These are phyloP conservation scores for Notodonta ziczac DNA, from an alignment of 2,888 invertebrate species.

Conservation along the genomic window DNA sequence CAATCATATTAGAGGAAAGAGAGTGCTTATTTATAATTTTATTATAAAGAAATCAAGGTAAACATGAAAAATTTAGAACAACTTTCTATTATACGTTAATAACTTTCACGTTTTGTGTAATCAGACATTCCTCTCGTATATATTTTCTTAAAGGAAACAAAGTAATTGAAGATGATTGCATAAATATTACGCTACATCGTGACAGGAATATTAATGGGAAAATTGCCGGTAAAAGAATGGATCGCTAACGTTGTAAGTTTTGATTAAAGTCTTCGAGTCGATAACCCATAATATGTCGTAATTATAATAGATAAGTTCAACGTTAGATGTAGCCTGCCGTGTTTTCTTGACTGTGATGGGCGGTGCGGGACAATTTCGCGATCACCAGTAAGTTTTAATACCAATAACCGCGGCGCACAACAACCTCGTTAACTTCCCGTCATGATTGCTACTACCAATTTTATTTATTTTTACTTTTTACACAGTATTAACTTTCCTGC, in stretches of 20 bases:
- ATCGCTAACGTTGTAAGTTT: background rate
- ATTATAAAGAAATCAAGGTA: slow-evolving; percentile 4
- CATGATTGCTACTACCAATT: slow-evolving; percentile 70
- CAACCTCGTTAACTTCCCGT: slow-evolving; percentile 69
- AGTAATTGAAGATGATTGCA: too few species aligned
- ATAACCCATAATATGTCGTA: slow-evolving; percentile 21
- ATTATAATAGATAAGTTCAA: slow-evolving; percentile 38
- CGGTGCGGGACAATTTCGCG: slow-evolving; percentile 43
- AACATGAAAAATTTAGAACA: slow-evolving; percentile 12
- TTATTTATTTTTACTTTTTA: slow-evolving; percentile 64
- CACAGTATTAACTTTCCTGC: slow-evolving; percentile 55
- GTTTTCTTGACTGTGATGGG: slow-evolving; percentile 27
- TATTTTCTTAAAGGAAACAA: too few species aligned
- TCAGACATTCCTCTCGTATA: too few species aligned
- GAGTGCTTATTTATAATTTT: background rate
- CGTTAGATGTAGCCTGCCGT: slow-evolving; percentile 22
- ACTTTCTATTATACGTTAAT: slow-evolving; percentile 16
- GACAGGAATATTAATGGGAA: too few species aligned
- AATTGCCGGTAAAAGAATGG: too few species aligned
- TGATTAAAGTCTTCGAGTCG: slow-evolving; percentile 6
- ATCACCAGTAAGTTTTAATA: slow-evolving; percentile 44
- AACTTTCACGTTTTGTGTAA: slow-evolving; percentile 19
- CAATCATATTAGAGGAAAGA: too few species aligned
- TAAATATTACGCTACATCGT: too few species aligned
- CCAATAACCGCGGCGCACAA: slow-evolving; percentile 55